These are phyloP conservation scores for Diabrotica virgifera DNA, from an alignment of 1,140 invertebrate genomes.

Conservation along the genomic window DNA sequence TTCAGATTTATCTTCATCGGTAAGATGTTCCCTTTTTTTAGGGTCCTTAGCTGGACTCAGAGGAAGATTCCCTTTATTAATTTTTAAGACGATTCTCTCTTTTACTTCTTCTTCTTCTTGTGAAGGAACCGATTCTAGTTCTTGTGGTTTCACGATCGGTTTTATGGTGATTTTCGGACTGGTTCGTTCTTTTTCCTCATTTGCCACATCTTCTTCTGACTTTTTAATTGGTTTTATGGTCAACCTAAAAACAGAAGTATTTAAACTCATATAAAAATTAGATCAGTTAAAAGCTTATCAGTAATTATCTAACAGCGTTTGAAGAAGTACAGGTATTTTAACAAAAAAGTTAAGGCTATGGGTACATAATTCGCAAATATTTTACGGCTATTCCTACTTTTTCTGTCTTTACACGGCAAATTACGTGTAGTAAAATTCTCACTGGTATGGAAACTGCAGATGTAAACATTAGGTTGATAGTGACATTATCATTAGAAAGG, in stretches of 20 bases:
- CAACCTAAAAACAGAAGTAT: constrained; percentile 3
- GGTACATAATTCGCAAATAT: too few relatives aligned
- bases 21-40: constrained; percentile 30
- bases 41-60: constrained; percentile 30
- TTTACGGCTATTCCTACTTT: too few relatives aligned
- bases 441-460: too few relatives aligned
- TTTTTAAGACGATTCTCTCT: constrained; percentile 46
- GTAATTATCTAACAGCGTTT: too few relatives aligned
- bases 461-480: too few relatives aligned
- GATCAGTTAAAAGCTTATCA: too few relatives aligned
- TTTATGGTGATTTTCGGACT: constrained; percentile 47
- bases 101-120: constrained; percentile 40
- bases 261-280: not conserved
- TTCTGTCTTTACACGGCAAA: too few relatives aligned
- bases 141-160: constrained; percentile 40
- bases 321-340: too few relatives aligned
- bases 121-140: constrained; percentile 20
- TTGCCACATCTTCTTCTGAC: constrained; percentile 27
- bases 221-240: constrained; percentile 28
- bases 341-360: too few relatives aligned
- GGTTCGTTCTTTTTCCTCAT: constrained; percentile 23
- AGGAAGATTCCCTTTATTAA: constrained; percentile 40
- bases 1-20: constrained; percentile 42
- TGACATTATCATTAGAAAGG: too few relatives aligned
- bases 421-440: too few relatives aligned